phyloP scores from a whole-genome alignment of 2,888 invertebrate species.

The Balanococcus diminutus region DNA sequence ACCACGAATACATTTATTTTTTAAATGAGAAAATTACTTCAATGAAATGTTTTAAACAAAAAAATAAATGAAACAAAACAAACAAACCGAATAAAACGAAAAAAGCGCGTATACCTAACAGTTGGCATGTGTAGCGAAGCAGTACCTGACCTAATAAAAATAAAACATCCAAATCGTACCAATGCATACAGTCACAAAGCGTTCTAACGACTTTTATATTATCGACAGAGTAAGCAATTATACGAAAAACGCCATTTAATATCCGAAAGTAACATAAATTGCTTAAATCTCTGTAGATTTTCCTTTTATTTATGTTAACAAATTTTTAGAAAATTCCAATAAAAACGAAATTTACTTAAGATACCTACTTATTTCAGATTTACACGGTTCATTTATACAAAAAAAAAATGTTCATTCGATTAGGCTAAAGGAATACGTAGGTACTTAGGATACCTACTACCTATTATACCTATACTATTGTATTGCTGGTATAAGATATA shows the following conservation, averaged over 20 bases:
- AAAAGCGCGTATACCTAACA: neutral
- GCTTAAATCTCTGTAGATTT: conserved; percentile 9
- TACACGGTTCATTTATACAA: neutral
- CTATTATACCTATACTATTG: no score
- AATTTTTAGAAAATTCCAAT: conserved; percentile 13
- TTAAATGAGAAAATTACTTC: neutral
- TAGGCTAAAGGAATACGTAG: no score
- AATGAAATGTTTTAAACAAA: neutral
- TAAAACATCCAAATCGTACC: conserved; percentile 9
- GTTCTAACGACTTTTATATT: conserved; percentile 23
- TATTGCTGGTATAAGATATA: no score
- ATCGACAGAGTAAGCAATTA: conserved; percentile 14
- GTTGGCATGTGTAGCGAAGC: conserved; percentile 2
- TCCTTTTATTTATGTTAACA: conserved; percentile 1
- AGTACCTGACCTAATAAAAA: conserved; percentile 19
- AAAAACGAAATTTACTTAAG: conserved; percentile 3
- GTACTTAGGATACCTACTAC: neutral
- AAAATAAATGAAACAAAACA: conserved; percentile 3
- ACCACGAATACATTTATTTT: neutral
- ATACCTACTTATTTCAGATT: neutral
- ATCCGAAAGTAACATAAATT: conserved; percentile 3
- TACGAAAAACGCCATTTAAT: conserved; percentile 3
- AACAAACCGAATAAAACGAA: neutral
- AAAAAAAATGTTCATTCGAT: neutral
- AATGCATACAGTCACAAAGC: neutral